Conservation (phyloP, 1,140 invertebrate species). For the Drosophila neocordata region DNA sequence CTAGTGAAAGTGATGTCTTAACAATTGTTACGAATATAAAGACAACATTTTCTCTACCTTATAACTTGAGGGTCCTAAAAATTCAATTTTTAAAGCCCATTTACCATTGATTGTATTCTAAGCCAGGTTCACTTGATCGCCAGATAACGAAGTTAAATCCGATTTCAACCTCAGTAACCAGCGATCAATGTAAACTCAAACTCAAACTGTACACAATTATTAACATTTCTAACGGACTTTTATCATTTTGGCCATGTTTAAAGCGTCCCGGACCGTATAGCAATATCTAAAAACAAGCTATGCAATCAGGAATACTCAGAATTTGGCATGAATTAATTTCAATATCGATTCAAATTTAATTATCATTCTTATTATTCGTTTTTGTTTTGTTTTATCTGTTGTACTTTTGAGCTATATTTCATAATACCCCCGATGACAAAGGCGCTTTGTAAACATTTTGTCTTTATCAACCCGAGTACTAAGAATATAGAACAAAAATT, state of each 20-base stretch:
- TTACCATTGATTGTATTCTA: background rate
- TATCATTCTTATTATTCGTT: background rate
- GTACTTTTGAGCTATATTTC: conserved; percentile 44
- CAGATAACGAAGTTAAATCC: conserved; percentile 38
- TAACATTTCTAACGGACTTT: background rate
- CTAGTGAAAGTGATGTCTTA: conserved; percentile 64
- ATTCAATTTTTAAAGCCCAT: too few relatives aligned
- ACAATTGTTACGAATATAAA: conserved; percentile 3
- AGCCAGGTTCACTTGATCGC: conserved; percentile 46
- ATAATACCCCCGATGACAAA: conserved; percentile 61
- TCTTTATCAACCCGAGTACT: conserved; percentile 59
- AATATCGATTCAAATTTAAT: background rate
- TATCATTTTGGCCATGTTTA: conserved; percentile 18
- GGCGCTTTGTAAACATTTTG: conserved; percentile 15
- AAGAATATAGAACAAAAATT: conserved; percentile 45
- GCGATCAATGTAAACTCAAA: conserved; percentile 46
- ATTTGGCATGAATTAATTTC: conserved; percentile 32
- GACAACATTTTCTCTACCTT: conserved; percentile 71
- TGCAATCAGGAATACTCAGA: conserved; percentile 68
- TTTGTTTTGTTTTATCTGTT: background rate
- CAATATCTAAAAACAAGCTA: conserved; percentile 33
- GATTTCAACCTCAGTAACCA: conserved; percentile 42
- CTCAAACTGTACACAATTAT: background rate
- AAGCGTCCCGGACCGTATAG: conserved; percentile 64
- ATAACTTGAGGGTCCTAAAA: conserved; percentile 51